Evolutionary conservation across 2,797 vertebrate genomes (phyloP), one percentile per base, ranked within the genome.

Genomic region (Melanotaenia pygmaea): DNA sequence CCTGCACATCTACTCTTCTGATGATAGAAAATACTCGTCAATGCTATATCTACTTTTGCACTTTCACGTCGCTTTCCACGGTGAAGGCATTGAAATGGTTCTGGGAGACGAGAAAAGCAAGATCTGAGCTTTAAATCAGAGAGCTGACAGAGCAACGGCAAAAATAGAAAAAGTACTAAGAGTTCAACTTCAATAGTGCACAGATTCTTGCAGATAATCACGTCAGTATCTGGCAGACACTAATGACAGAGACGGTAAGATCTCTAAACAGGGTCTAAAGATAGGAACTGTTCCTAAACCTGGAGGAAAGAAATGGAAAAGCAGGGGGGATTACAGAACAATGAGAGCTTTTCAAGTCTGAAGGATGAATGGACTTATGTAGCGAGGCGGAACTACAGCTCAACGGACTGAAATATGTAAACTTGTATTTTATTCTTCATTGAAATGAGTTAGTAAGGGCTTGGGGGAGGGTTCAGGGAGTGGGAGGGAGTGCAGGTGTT

Each of bases 381-480:
- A 81, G 73, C 90, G 70, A 91, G 82, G 92, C 91, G 95, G 93
- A 93, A 94, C 93, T 88, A 94, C 89, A 90, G 92, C 87, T 91
- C 86, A 69, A 80, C 81, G 89, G 93, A 92, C 74, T 56, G 89
- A 83, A 91, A 88, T 79, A 93, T 95, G 95, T 93, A 95, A 96
- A 97, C 96, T 93, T 94, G 90, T 88, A 61, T 93, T 91, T 85
- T 94, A 94, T 94, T 93, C 95, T 94, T 96, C 94, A 94, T 93
- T 74, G 85, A 82, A 59, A 86, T 77, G 86, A 85, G 90, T 86
- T 87, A 82, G 81, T 79, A 34, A 51, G 70, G 9, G 64, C 66
- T 37, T 30, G 18, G 10, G 58, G 47, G 57, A 13, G 9, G 47
- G 47, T 9, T 14, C 35, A 58, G 63, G 70, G 22, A 58, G 24